These are phyloP conservation scores for Rhagonycha lutea DNA, from an alignment of 2,888 invertebrate genomes.

Conservation along the genomic window DNA sequence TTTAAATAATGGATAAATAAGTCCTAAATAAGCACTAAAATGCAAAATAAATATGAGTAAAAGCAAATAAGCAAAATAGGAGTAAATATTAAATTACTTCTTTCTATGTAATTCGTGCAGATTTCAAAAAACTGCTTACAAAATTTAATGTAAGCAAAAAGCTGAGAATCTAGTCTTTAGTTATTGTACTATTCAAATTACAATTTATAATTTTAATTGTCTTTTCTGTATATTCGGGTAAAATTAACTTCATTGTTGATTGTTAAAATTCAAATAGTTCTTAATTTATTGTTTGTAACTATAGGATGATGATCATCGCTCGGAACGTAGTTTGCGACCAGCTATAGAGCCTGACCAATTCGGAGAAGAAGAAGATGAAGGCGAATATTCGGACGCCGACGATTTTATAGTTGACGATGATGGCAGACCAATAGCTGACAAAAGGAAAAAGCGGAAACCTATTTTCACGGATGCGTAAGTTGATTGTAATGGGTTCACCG, in stretches of 20 bases:
- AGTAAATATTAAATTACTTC: no score
- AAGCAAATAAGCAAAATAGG: no score
- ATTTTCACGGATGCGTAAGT: constrained; percentile 87
- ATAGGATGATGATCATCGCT: constrained; percentile 79
- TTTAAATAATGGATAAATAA: no score
- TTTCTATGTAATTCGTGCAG: no score
- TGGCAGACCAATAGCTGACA: constrained; percentile 82
- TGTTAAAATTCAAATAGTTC: not conserved
- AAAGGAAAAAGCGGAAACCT: constrained; percentile 77
- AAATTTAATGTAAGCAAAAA: no score
- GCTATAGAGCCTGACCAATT: constrained; percentile 67
- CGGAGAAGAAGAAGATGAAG: constrained; percentile 78
- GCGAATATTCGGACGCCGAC: constrained; percentile 85
- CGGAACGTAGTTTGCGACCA: constrained; percentile 69
- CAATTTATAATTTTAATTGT: constrained; percentile 1
- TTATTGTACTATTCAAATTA: no score
- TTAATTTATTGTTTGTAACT: no score
- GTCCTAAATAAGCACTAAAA: no score
- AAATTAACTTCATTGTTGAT: constrained; percentile 8
- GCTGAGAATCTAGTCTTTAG: no score
- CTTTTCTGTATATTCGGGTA: constrained; percentile 40
- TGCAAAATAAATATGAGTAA: no score
- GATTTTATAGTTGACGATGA: constrained; percentile 98
- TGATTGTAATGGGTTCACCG: constrained; percentile 1
- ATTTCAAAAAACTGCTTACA: not conserved